A percentile compares a stretch with the other conserved stretches of the same genome.
phyloP scores from a whole-genome alignment of 2,113 vertebrate genomes.

The Pseudopodoces humilis region DNA sequence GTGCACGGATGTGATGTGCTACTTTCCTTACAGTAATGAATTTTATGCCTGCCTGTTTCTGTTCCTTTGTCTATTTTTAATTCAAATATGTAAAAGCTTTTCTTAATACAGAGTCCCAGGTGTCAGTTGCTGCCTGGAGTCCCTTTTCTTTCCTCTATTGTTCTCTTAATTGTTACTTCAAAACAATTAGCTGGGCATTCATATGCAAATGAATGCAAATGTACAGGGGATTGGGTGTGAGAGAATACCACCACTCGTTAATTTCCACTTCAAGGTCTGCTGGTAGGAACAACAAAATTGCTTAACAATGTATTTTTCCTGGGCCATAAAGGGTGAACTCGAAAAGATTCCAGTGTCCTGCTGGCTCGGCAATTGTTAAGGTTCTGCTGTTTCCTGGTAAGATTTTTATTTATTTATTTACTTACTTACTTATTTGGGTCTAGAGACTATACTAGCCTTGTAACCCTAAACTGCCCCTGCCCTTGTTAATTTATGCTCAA shows the following conservation, averaged over 20 bases:
- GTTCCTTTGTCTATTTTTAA: slow-evolving; percentile 74
- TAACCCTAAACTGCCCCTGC: slow-evolving; percentile 16
- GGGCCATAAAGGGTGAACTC: slow-evolving; percentile 59
- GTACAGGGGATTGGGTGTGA: slow-evolving; percentile 66
- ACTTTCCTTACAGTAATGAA: slow-evolving; percentile 45
- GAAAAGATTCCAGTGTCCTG: slow-evolving; percentile 30
- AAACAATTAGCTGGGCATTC: slow-evolving; percentile 82
- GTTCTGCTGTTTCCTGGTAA: slow-evolving; percentile 51
- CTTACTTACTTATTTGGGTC: neutral
- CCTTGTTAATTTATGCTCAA: slow-evolving; percentile 7
- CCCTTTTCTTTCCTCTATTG: slow-evolving; percentile 78
- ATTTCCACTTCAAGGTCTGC: slow-evolving; percentile 78
- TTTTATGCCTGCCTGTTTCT: slow-evolving; percentile 68
- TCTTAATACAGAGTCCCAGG: slow-evolving; percentile 78
- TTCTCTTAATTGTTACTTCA: slow-evolving; percentile 84
- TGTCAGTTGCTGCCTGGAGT: slow-evolving; percentile 77
- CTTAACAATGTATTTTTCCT: slow-evolving; percentile 67
- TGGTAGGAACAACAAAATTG: slow-evolving; percentile 73
- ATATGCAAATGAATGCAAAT: slow-evolving; percentile 80
- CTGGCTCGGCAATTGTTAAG: slow-evolving; percentile 63
- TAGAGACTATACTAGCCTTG: neutral
- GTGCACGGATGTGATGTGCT: neutral
- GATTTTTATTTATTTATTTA: neutral
- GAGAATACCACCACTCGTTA: slow-evolving; percentile 74
- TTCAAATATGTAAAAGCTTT: slow-evolving; percentile 79